Evolutionary conservation across 1,140 invertebrate species (phyloP).

Genomic region (Ceratosolen fusciceps): DNA sequence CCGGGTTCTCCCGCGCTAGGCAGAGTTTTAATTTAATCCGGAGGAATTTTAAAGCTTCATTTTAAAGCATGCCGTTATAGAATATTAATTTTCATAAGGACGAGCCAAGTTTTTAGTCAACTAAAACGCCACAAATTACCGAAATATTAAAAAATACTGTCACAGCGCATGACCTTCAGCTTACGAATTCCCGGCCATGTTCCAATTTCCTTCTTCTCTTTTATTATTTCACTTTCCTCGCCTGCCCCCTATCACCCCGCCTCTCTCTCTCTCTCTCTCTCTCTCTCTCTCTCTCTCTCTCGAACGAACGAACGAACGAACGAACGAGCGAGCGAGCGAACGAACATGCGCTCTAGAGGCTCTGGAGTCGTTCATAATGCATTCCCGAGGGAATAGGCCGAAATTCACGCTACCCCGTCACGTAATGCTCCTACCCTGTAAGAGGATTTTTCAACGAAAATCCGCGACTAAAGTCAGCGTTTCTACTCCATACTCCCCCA

Average conservation of each 20-base stretch:
- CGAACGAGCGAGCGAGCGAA: too few relatives aligned
- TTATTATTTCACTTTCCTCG: background rate
- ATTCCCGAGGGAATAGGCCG: constrained; percentile 6
- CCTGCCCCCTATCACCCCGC: too few relatives aligned
- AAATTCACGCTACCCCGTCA: constrained; percentile 26
- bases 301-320: too few relatives aligned
- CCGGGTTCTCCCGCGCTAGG: background rate
- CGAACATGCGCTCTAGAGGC: too few relatives aligned
- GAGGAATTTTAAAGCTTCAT: constrained; percentile 14
- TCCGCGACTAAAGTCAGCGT: constrained; percentile 35
- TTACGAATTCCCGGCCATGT: constrained; percentile 6
- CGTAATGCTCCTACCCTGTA: constrained; percentile 13
- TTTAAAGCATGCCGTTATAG: constrained; percentile 4
- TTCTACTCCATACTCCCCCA: too few relatives aligned
- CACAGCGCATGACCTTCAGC: constrained; percentile 9
- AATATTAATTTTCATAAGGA: constrained; percentile 26
- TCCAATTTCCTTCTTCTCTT: constrained; percentile 1
- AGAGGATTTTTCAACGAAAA: constrained; percentile 40
- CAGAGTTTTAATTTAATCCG: constrained; percentile 20
- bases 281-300: too few relatives aligned
- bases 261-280: too few relatives aligned
- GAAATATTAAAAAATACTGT: constrained; percentile 18
- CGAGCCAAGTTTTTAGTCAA: constrained; percentile 12
- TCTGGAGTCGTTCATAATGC: constrained; percentile 2
- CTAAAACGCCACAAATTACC: background rate